Percentiles rank a stretch among this genome's conserved stretches.
phyloP scores from a whole-genome alignment of 2,888 invertebrate genomes.

The Palloptera scutellata region DNA sequence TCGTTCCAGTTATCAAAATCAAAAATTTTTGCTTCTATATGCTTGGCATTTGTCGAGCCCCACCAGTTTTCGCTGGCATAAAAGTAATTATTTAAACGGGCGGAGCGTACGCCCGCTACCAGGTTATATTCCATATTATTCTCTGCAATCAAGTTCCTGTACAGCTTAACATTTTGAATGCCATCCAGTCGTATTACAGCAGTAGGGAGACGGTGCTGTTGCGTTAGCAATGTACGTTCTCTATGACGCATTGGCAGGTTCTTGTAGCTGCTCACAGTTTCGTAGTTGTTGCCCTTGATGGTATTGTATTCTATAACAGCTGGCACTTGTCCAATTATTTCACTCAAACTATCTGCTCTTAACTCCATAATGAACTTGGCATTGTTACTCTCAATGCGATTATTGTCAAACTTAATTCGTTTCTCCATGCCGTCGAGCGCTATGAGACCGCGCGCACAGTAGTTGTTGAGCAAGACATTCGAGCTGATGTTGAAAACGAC shows the following conservation, averaged over 20 bases:
- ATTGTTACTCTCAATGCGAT: constrained; percentile 80
- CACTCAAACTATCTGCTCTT: constrained; percentile 89
- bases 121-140: constrained; percentile 89
- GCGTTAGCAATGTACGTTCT: constrained; percentile 42
- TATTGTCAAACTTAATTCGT: constrained; percentile 82
- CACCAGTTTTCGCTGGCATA: constrained; percentile 97
- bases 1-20: constrained; percentile 99
- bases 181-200: constrained; percentile 92
- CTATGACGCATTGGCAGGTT: constrained; percentile 37
- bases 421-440: constrained; percentile 96
- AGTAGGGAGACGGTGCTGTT: constrained; percentile 67
- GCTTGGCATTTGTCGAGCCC: constrained; percentile 79
- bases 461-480: constrained; percentile 85
- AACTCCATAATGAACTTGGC: constrained; percentile 88
- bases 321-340: constrained; percentile 84
- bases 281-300: constrained; percentile 74
- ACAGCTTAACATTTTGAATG: constrained; percentile 90
- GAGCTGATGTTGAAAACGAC: constrained; percentile 86
- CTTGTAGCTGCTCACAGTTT: constrained; percentile 49
- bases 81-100: constrained; percentile 84
- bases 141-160: constrained; percentile 85
- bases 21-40: constrained; percentile 86
- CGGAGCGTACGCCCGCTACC: constrained; percentile 89
- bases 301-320: constrained; percentile 83
- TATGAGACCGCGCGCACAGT: constrained; percentile 81